These are phyloP conservation scores for Alentia gelatinosa DNA, from an alignment of 2,888 invertebrate genomes.

Conservation along the genomic window DNA sequence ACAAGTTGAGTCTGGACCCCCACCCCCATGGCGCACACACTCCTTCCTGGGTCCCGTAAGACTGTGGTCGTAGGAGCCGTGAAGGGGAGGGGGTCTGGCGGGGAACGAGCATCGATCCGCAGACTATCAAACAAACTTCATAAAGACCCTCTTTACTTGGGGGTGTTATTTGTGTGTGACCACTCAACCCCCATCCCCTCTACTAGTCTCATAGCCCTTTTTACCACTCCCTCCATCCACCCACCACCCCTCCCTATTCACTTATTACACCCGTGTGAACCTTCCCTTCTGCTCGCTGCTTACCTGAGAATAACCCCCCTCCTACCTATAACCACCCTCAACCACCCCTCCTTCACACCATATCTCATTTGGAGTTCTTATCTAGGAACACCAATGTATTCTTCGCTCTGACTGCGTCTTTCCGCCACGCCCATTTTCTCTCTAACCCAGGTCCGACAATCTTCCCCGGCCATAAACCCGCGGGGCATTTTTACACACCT, in stretches of 20 bases:
- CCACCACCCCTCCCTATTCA: background rate
- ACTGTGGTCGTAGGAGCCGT: background rate
- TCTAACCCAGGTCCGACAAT: too few relatives aligned
- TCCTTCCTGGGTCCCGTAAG: background rate
- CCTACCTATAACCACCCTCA: background rate
- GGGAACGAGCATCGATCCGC: constrained; percentile 11
- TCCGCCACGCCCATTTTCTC: too few relatives aligned
- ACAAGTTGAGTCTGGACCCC: background rate
- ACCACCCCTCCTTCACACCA: background rate
- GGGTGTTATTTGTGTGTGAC: constrained; percentile 43
- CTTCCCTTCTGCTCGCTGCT: background rate
- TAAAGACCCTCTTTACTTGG: background rate
- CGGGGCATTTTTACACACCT: too few relatives aligned
- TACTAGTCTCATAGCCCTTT: background rate
- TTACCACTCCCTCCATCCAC: background rate
- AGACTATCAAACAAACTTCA: constrained; percentile 31
- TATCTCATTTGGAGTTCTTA: too few relatives aligned
- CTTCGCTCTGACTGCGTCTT: too few relatives aligned
- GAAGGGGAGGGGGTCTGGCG: background rate
- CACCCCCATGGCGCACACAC: background rate
- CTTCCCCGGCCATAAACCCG: too few relatives aligned
- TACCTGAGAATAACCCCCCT: background rate
- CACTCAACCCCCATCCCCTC: background rate
- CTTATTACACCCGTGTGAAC: constrained; percentile 21
- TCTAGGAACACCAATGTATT: too few relatives aligned